Percentiles rank a stretch among this genome's conserved stretches.
Conservation (phyloP, 1,140 invertebrate genomes). For the Bombus soroeensis region DNA sequence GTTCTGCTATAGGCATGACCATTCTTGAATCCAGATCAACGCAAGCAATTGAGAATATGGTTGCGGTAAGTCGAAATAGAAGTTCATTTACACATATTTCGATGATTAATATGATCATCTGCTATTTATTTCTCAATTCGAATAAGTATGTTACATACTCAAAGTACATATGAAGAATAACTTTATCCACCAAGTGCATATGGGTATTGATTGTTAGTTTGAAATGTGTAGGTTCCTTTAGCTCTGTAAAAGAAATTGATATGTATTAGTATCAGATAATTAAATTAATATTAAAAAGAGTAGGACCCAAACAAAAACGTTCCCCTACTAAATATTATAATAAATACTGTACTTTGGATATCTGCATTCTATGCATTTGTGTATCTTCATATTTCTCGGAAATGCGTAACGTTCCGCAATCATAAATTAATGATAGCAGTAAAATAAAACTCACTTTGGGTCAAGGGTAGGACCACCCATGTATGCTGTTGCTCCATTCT, state of each 20-base stretch:
- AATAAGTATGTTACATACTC: background rate
- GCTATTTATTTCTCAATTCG: background rate
- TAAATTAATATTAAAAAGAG: background rate
- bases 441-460: slow-evolving; percentile 34
- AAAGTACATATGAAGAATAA: background rate
- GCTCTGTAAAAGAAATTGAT: slow-evolving; percentile 26
- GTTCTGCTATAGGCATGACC: slow-evolving; percentile 98
- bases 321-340: background rate
- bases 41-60: slow-evolving; percentile 97
- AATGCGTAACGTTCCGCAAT: background rate
- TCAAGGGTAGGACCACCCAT: slow-evolving; percentile 62
- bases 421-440: background rate
- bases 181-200: slow-evolving; percentile 31
- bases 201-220: slow-evolving; percentile 29
- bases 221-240: slow-evolving; percentile 13
- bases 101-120: background rate
- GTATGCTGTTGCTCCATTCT: background rate
- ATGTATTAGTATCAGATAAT: too few species aligned
- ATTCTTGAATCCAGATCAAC: slow-evolving; percentile 97
- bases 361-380: background rate
- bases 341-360: too few species aligned
- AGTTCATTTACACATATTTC: background rate
- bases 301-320: background rate
- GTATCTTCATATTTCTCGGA: too few species aligned
- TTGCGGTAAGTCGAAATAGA: slow-evolving; percentile 85